These are phyloP conservation scores for Pachyseris speciosa DNA, from an alignment of 64 coral and sea anemone species.

Conservation along the genomic window DNA sequence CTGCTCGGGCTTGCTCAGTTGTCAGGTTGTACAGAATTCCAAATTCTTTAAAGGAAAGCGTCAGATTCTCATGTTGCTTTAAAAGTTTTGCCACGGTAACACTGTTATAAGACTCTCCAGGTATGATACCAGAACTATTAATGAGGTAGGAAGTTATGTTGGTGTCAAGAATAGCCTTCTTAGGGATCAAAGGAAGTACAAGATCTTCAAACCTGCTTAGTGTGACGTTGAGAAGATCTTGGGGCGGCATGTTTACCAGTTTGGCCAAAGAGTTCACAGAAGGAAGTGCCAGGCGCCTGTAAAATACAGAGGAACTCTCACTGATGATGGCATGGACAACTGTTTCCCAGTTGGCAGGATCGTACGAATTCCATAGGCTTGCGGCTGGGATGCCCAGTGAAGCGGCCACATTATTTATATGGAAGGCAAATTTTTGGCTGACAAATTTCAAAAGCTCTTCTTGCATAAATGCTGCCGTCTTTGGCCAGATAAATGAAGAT, in stretches of 20 bases:
- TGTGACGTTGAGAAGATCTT: slow-evolving; percentile 14
- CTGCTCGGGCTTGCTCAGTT: slow-evolving; percentile 46
- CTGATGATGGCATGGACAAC: background rate
- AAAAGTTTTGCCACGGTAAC: background rate
- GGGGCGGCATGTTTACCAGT: background rate
- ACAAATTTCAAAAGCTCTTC: slow-evolving; percentile 21
- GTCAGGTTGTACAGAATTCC: slow-evolving; percentile 75
- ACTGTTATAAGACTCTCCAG: background rate
- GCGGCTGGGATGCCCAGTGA: slow-evolving; percentile 20
- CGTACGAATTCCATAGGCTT: slow-evolving; percentile 49
- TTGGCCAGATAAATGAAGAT: fast-evolving
- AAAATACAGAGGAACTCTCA: background rate
- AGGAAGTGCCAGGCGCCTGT: background rate
- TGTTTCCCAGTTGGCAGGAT: slow-evolving; percentile 70
- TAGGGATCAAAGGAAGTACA: slow-evolving; percentile 19
- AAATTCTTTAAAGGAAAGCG: slow-evolving; percentile 49
- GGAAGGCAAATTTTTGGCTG: slow-evolving; percentile 44
- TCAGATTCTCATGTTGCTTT: background rate
- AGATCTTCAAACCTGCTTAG: slow-evolving; percentile 41
- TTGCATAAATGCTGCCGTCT: background rate
- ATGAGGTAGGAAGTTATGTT: slow-evolving; percentile 60
- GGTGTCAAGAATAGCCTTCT: slow-evolving; percentile 51
- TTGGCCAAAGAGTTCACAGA: slow-evolving; percentile 39
- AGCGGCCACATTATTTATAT: slow-evolving; percentile 45
- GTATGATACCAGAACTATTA: slow-evolving; percentile 4